Evolutionary conservation across 2,113 vertebrate species (phyloP).

Genomic region (Notarius quadriscutis): DNA sequence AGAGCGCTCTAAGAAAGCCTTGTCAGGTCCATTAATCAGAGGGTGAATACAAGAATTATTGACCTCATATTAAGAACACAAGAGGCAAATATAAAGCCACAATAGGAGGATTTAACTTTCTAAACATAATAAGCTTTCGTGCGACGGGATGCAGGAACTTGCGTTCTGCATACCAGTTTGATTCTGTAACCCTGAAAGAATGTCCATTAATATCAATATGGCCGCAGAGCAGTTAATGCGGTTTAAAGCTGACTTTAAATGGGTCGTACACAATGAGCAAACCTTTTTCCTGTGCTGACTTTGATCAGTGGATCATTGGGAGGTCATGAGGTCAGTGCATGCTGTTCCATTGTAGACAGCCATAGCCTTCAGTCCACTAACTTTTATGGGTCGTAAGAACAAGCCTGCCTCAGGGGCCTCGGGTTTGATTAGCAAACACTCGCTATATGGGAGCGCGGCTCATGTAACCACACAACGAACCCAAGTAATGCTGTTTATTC

Average conservation of each 20-base stretch:
- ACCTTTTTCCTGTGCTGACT: constrained; percentile 44
- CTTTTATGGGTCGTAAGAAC: constrained; percentile 53
- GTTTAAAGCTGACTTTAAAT: constrained; percentile 25
- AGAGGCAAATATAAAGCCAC: neutral
- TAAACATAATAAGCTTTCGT: neutral
- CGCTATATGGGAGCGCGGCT: constrained; percentile 38
- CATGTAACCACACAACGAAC: constrained; percentile 30
- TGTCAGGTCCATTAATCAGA: neutral
- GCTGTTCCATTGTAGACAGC: constrained; percentile 51
- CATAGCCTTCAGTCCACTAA: constrained; percentile 52
- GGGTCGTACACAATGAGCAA: constrained; percentile 20
- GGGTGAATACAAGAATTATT: neutral
- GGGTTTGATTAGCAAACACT: constrained; percentile 51
- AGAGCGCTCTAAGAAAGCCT: neutral
- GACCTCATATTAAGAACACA: neutral
- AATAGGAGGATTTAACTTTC: constrained; percentile 10
- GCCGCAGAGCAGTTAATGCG: neutral
- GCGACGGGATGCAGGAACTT: neutral
- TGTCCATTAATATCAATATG: constrained; percentile 14
- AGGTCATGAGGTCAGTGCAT: constrained; percentile 44
- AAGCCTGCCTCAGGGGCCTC: constrained; percentile 38
- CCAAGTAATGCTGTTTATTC: constrained; percentile 28
- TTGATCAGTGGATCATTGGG: constrained; percentile 54
- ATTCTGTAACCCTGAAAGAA: constrained; percentile 21
- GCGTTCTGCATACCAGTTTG: neutral